phyloP scores from a whole-genome alignment of 2,888 invertebrate species.

The Tenthredo distinguenda region DNA sequence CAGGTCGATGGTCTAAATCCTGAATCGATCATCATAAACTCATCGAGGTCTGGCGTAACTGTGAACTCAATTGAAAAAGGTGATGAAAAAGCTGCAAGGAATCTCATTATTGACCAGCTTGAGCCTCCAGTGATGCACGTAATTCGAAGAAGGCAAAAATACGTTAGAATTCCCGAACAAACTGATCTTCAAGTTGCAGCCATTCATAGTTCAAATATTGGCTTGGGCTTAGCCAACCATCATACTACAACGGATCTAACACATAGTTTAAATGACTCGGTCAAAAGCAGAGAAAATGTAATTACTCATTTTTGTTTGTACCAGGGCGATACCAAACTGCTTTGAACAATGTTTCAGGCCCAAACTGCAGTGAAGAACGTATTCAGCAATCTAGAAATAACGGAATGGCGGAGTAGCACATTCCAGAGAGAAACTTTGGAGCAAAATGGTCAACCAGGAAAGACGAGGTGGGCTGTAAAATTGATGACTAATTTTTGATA shows the following conservation, averaged over 20 bases:
- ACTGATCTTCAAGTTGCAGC: background rate
- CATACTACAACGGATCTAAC: background rate
- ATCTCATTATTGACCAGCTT: background rate
- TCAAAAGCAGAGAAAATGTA: background rate
- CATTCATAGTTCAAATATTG: background rate
- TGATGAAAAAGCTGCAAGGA: background rate
- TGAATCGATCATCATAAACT: background rate
- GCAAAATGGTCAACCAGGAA: background rate
- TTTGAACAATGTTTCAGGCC: background rate
- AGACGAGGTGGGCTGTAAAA: background rate
- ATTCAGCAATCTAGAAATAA: background rate
- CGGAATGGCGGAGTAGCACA: background rate
- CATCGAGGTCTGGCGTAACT: background rate
- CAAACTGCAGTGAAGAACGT: background rate
- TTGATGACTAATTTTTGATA: background rate
- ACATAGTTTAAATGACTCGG: background rate
- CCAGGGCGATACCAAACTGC: no score
- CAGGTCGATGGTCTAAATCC: background rate
- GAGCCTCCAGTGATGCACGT: background rate
- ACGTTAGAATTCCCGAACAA: background rate
- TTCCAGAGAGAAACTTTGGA: background rate
- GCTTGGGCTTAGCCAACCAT: background rate
- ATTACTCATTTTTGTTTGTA: background rate
- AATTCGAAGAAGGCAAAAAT: background rate
- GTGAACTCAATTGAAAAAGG: background rate